Evolutionary conservation across 2,113 vertebrate genomes (phyloP), one percentile per base, ranked within the genome.

Genomic region (Sapayoa aenigma): DNA sequence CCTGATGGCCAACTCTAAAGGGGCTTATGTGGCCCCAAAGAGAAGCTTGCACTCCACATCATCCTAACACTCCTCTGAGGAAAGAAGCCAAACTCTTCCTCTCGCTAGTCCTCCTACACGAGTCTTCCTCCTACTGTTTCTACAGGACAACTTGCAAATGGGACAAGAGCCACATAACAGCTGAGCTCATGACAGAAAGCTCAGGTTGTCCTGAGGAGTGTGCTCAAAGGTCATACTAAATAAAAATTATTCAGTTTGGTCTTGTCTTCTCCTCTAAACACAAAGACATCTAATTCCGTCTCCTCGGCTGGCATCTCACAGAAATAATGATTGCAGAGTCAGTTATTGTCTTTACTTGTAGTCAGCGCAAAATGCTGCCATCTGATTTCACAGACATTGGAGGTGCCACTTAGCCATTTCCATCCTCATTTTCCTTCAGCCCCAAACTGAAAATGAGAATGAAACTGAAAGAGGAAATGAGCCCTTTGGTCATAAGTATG

Each of bases 371-470:
- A 77, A 49, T 24, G 62, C 8, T 7, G 22, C 25, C 28, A 25
- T 13, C 21, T 5, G 42, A 85, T 93, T 92, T 90, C 88, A 83
- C 79, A 92, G 65, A 28, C 74, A 46, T 2, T 35, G 35, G 37
- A 94, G 39, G 42, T 71, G 63, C 44, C 55, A 63, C 46, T 77
- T 11, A 4, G 28, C 11, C 69, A 74, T 87, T 86, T 92, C 84
- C 52, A n/a, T 41, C 66, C 77, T 89, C 52, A 53, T 49, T 74
- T 49, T 83, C 60, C 83, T 94, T 88, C 81, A 75, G 56, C 69
- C 78, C 87, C 41, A 91, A 71, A 44, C 5, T 89, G 93, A 76
- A 94, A 97, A 96, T 89, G 73, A 94, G 92, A 94, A 94, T 58
- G 60, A 89, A 82, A 80, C 18, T 47, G 67, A 84, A 76, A 91